Conservation (phyloP, 92 coral and sea anemone species). For the Pocillopora meandrina region DNA sequence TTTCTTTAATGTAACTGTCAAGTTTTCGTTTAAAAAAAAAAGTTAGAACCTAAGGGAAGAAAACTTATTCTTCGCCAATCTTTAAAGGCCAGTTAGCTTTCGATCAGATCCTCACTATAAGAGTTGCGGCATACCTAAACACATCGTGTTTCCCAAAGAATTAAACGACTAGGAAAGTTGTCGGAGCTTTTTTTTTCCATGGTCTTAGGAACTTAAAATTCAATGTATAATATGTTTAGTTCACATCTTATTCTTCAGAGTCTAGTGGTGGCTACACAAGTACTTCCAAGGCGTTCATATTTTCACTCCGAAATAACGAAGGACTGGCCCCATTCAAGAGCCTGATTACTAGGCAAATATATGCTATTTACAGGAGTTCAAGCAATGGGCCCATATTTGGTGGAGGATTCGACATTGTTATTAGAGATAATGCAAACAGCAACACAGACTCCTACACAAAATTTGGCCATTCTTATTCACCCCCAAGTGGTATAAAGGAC, state of each 20-base stretch:
- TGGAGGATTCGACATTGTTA: not conserved
- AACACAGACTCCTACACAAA: not conserved
- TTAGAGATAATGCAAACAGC: not conserved
- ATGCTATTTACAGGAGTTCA: not conserved
- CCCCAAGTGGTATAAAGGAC: conserved; percentile 1
- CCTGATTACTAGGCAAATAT: not conserved
- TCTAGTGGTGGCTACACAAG: not conserved
- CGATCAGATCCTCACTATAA: too few species aligned
- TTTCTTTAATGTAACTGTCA: too few species aligned
- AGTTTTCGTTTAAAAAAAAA: too few species aligned
- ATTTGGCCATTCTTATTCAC: not conserved
- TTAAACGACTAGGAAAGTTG: too few species aligned
- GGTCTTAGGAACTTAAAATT: too few species aligned
- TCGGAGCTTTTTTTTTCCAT: too few species aligned
- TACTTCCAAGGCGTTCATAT: conserved; percentile 1
- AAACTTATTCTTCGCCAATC: too few species aligned
- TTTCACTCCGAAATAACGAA: conserved; percentile 2
- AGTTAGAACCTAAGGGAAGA: too few species aligned
- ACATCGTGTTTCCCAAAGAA: too few species aligned
- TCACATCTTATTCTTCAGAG: not conserved
- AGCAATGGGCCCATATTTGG: not conserved
- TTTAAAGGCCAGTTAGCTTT: too few species aligned
- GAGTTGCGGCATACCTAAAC: too few species aligned
- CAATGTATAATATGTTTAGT: too few species aligned
- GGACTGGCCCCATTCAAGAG: not conserved